phyloP scores from a whole-genome alignment of 2,113 vertebrate species.

The Apteryx owenii region DNA sequence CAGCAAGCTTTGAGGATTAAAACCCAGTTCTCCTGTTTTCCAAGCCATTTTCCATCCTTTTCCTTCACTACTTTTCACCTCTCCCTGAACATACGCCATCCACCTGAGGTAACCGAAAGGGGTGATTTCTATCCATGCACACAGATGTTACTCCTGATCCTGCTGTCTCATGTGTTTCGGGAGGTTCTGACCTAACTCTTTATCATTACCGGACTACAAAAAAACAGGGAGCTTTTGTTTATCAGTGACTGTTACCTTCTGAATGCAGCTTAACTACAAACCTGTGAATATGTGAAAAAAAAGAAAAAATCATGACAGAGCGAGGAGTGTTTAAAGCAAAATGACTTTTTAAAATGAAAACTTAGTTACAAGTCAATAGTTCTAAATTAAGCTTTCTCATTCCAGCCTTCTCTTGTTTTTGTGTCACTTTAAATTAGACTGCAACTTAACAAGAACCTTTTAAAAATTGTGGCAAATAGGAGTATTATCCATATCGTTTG shows the following conservation, averaged over 20 bases:
- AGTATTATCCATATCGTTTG: not conserved
- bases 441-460: not conserved
- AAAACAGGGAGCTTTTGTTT: not conserved
- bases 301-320: not conserved
- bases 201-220: not conserved
- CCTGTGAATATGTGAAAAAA: not conserved
- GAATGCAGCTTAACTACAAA: not conserved
- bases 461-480: not conserved
- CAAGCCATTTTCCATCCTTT: not conserved
- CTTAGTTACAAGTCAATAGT: not conserved
- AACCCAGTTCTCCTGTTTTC: not conserved
- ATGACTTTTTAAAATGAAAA: not conserved
- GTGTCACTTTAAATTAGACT: not conserved
- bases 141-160: not conserved
- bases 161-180: not conserved
- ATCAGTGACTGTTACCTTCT: not conserved
- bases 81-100: accelerated
- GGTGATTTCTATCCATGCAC: not conserved
- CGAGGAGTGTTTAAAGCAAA: not conserved
- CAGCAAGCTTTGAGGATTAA: not conserved
- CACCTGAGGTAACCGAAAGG: not conserved
- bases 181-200: not conserved
- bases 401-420: not conserved
- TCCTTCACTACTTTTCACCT: not conserved
- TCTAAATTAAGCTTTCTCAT: not conserved